Conservation (phyloP, 2,113 vertebrate genomes). For the Eudyptes chrysolophus region DNA sequence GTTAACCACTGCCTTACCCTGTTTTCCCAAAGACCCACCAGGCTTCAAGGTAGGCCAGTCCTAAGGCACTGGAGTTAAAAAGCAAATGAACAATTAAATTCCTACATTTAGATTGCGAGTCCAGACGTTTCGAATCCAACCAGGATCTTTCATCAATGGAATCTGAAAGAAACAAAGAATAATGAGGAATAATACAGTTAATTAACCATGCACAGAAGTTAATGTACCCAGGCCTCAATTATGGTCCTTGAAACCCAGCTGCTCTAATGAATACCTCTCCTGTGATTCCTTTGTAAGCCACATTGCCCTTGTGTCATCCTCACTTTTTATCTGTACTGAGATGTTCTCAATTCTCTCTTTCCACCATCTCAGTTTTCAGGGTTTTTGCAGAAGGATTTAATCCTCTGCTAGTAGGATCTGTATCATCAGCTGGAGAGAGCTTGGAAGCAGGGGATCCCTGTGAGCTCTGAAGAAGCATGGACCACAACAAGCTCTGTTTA, state of each 20-base stretch:
- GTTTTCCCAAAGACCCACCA: not conserved
- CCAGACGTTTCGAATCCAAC: constrained; percentile 79
- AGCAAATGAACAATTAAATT: not conserved
- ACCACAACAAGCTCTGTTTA: not conserved
- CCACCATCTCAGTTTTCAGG: not conserved
- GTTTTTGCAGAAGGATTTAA: not conserved
- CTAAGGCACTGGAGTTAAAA: not conserved
- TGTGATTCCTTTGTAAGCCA: not conserved
- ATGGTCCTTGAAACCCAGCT: not conserved
- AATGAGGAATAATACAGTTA: not conserved
- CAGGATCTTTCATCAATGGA: constrained; percentile 76
- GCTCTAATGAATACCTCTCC: not conserved
- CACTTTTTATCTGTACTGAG: not conserved
- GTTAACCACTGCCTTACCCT: not conserved
- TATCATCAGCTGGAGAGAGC: not conserved
- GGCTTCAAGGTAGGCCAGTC: not conserved
- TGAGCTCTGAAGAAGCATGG: not conserved
- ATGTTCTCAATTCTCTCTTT: not conserved
- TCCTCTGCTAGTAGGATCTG: not conserved
- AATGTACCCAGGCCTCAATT: not conserved
- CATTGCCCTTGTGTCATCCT: not conserved
- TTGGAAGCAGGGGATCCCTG: not conserved
- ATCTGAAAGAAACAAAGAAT: constrained; percentile 67
- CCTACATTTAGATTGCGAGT: constrained; percentile 75
- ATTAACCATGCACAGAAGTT: not conserved